phyloP scores from a whole-genome alignment of 2,888 invertebrate species.

The Aquatica leii region DNA sequence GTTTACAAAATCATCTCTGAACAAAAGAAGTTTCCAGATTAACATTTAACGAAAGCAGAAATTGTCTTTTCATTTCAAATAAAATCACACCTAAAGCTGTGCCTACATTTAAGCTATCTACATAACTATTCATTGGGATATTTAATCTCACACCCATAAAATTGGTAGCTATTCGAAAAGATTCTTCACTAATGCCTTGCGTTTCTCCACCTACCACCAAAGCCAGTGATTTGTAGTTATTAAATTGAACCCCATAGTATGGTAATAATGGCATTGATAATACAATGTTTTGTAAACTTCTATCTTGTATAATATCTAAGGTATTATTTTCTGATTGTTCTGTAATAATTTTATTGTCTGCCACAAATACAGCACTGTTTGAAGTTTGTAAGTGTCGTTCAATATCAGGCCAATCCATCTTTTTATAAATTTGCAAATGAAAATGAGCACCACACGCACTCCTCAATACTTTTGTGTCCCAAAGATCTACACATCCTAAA shows the following conservation, averaged over 20 bases:
- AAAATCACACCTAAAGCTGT: conserved; percentile 84
- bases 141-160: conserved; percentile 72
- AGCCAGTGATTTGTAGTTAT: conserved; percentile 65
- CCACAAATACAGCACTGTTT: conserved; percentile 68
- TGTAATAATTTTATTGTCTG: conserved; percentile 68
- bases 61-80: conserved; percentile 82
- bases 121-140: conserved; percentile 78
- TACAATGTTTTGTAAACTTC: conserved; percentile 31
- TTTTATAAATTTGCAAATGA: conserved; percentile 72
- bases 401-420: conserved; percentile 73
- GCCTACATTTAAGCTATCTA: conserved; percentile 87
- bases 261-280: conserved; percentile 66
- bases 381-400: conserved; percentile 60
- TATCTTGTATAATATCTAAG: neutral
- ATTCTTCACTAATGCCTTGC: conserved; percentile 80
- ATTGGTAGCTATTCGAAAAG: conserved; percentile 69
- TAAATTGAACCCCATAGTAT: conserved; percentile 70
- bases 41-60: no score
- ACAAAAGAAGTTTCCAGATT: no score
- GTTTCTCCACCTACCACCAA: conserved; percentile 91
- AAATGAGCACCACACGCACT: conserved; percentile 89
- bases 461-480: conserved; percentile 89
- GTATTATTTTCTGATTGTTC: conserved; percentile 5
- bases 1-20: no score
- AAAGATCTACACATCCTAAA: conserved; percentile 86